phyloP scores from a whole-genome alignment of 2,113 vertebrate species.

The Bufo gargarizans region DNA sequence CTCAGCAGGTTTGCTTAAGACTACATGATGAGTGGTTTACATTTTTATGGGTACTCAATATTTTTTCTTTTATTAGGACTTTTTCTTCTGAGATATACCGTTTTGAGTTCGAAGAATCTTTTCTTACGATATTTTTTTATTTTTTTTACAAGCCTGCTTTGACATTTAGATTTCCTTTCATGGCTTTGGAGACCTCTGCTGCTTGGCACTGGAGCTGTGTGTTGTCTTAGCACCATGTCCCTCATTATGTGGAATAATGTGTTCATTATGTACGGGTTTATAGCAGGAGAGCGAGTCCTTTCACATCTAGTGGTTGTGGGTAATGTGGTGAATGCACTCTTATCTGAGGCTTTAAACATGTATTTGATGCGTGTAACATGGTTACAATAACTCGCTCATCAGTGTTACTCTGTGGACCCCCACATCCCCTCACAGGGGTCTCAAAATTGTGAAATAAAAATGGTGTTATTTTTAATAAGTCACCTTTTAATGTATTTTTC shows the following conservation, averaged over 20 bases:
- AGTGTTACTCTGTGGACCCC: no score
- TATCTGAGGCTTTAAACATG: no score
- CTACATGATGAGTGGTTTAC: no score
- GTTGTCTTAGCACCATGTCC: neutral
- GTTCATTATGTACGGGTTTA: neutral
- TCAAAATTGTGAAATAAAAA: no score
- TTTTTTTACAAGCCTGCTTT: neutral
- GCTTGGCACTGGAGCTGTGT: neutral
- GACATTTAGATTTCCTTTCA: neutral
- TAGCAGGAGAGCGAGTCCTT: neutral
- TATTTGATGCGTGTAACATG: neutral
- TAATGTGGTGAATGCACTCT: neutral
- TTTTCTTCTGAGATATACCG: neutral
- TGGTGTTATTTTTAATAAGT: no score
- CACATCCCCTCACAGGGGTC: no score
- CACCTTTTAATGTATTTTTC: no score
- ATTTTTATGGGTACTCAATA: no score
- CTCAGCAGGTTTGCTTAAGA: no score
- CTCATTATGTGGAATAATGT: constrained; percentile 11
- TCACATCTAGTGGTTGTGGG: neutral
- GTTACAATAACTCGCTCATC: no score
- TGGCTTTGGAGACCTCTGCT: neutral
- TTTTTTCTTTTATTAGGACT: neutral
- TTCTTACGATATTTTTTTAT: neutral
- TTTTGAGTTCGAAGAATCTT: no score